Conservation (phyloP, 2,888 invertebrate species). For the Drosophila prolongata region DNA sequence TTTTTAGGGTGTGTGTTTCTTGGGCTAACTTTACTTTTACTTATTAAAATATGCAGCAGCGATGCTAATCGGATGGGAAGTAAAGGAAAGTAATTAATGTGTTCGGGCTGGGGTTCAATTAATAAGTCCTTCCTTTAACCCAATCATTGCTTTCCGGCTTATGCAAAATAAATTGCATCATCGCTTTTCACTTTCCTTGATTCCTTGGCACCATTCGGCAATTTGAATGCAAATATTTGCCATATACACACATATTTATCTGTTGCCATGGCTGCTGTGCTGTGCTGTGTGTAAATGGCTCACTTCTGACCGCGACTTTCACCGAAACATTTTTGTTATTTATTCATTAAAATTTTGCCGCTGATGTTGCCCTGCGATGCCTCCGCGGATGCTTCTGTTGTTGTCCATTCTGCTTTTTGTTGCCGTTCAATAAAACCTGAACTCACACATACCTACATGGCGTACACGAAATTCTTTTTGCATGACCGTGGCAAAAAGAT, state of each 20-base stretch:
- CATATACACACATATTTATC: slow-evolving; percentile 24
- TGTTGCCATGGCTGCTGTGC: slow-evolving; percentile 56
- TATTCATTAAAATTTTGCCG: slow-evolving; percentile 77
- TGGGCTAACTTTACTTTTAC: slow-evolving; percentile 40
- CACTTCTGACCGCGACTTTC: slow-evolving; percentile 73
- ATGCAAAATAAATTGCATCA: slow-evolving; percentile 45
- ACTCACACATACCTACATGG: slow-evolving; percentile 57
- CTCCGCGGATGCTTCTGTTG: slow-evolving; percentile 38
- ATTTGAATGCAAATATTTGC: slow-evolving; percentile 32
- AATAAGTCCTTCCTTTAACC: neutral
- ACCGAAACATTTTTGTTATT: slow-evolving; percentile 74
- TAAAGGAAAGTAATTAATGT: slow-evolving; percentile 18
- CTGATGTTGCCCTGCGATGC: slow-evolving; percentile 50
- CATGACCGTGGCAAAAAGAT: slow-evolving; percentile 51
- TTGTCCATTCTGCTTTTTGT: slow-evolving; percentile 37
- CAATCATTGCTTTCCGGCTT: neutral
- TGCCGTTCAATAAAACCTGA: slow-evolving; percentile 41
- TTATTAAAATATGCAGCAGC: slow-evolving; percentile 39
- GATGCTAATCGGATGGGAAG: slow-evolving; percentile 16
- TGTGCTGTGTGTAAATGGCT: slow-evolving; percentile 52
- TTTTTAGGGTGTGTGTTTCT: slow-evolving; percentile 29
- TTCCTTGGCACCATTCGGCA: slow-evolving; percentile 28
- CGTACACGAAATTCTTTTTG: slow-evolving; percentile 66
- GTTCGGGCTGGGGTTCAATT: neutral
- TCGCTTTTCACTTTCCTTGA: slow-evolving; percentile 59